Evolutionary conservation across 2,113 vertebrate genomes (phyloP).

Genomic region (Aleadryas rufinucha): DNA sequence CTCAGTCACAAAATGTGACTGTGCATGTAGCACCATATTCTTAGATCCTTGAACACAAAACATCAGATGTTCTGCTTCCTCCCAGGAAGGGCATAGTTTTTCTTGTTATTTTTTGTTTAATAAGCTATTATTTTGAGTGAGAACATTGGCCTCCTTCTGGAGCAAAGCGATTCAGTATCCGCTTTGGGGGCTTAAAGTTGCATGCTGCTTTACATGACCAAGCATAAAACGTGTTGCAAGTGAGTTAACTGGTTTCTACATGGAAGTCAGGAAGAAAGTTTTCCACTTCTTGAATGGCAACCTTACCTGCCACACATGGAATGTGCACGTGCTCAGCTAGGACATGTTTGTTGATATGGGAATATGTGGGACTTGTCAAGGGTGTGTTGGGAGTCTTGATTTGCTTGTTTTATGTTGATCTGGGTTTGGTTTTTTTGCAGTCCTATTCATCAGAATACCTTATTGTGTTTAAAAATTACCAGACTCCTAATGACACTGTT

Average conservation of each 20-base stretch:
- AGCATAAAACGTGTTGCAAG: neutral
- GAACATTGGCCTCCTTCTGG: neutral
- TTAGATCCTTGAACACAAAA: too few species aligned
- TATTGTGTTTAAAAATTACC: neutral
- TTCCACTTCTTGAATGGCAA: neutral
- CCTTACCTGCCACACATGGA: neutral
- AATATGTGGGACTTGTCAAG: neutral
- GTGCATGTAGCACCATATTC: neutral
- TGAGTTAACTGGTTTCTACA: neutral
- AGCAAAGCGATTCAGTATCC: neutral
- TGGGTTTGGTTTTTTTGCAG: rapidly evolving
- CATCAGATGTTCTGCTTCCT: neutral
- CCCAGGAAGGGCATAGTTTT: neutral
- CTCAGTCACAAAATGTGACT: neutral
- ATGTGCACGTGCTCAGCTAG: rapidly evolving
- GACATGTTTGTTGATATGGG: neutral
- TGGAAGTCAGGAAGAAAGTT: neutral
- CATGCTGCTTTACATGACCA: neutral
- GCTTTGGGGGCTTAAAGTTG: neutral
- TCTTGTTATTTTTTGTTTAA: neutral
- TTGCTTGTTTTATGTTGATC: neutral
- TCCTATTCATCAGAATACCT: neutral
- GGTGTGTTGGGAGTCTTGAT: neutral
- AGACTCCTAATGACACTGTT: neutral
- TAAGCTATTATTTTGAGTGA: neutral